phyloP scores from a whole-genome alignment of 2,888 invertebrate species.

The Ophonus ardosiacus region DNA sequence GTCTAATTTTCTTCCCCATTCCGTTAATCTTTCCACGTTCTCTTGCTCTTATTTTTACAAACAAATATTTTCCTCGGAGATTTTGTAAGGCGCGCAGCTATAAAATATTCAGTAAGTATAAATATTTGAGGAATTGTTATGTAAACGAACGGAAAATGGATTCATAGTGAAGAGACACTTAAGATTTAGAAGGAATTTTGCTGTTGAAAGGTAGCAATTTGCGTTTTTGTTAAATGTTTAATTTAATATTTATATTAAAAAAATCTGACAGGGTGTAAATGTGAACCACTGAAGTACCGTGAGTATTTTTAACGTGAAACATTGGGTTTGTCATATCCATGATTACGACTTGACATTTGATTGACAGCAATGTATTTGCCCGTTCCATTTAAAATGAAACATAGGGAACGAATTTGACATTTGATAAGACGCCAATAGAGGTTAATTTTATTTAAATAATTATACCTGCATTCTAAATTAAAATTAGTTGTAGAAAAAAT shows the following conservation, averaged over 20 bases:
- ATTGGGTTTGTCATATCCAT: too few relatives aligned
- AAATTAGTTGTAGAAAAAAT: too few relatives aligned
- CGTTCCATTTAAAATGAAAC: too few relatives aligned
- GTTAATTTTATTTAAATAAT: too few relatives aligned
- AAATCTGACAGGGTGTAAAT: too few relatives aligned
- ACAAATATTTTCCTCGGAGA: conserved; percentile 18
- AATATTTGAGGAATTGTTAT: conserved; percentile 14
- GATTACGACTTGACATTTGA: too few relatives aligned
- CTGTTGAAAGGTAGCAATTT: neutral
- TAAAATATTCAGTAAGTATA: conserved; percentile 24
- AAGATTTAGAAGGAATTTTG: neutral
- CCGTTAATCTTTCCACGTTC: conserved; percentile 13
- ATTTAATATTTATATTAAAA: neutral
- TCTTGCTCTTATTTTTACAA: conserved; percentile 29
- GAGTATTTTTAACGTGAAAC: too few relatives aligned
- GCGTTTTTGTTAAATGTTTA: neutral
- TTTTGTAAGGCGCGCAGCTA: neutral
- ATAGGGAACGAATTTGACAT: too few relatives aligned
- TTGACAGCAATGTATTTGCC: too few relatives aligned
- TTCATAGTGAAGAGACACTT: neutral
- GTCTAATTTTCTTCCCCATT: conserved; percentile 25
- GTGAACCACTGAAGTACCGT: too few relatives aligned
- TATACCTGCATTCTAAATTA: too few relatives aligned
- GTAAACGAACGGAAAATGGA: neutral
- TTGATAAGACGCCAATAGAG: too few relatives aligned